phyloP scores from a whole-genome alignment of 1,140 invertebrate species.

The Palaemon carinicauda region DNA sequence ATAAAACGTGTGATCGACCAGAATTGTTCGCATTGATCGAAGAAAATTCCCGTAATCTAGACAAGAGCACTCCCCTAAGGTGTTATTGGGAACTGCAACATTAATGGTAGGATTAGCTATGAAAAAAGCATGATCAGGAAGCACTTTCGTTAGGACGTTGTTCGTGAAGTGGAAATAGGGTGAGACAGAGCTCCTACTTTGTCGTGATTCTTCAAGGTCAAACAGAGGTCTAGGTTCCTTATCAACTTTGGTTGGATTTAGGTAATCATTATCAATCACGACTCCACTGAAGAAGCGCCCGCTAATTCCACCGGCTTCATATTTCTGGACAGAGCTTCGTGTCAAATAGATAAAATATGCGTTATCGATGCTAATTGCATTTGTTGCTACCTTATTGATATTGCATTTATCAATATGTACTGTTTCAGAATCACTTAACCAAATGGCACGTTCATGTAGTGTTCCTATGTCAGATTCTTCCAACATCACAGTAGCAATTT shows the following conservation, averaged over 20 bases:
- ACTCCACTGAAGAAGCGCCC: constrained; percentile 3
- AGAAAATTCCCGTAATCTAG: not conserved
- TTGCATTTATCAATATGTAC: not conserved
- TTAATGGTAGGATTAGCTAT: not conserved
- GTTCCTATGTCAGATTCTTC: not conserved
- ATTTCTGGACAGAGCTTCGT: not conserved
- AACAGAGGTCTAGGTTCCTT: not conserved
- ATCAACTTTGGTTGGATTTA: not conserved
- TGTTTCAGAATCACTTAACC: not conserved
- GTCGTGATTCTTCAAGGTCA: not conserved
- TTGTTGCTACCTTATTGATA: not conserved
- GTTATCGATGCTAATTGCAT: not conserved
- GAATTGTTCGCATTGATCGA: not conserved
- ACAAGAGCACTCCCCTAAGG: constrained; percentile 21
- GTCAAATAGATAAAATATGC: constrained; percentile 17
- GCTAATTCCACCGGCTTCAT: constrained; percentile 6
- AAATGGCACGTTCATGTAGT: not conserved
- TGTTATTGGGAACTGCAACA: constrained; percentile 24
- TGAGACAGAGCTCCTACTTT: not conserved
- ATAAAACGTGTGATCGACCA: not conserved
- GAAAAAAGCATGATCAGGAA: constrained; percentile 4
- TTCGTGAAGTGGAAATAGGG: constrained; percentile 25
- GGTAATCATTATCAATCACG: constrained; percentile 19
- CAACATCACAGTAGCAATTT: not conserved
- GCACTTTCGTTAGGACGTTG: constrained; percentile 1